Evolutionary conservation across 2,797 vertebrate species (phyloP), one percentile per base, ranked within the genome.

Genomic region (Pristis pectinata): DNA sequence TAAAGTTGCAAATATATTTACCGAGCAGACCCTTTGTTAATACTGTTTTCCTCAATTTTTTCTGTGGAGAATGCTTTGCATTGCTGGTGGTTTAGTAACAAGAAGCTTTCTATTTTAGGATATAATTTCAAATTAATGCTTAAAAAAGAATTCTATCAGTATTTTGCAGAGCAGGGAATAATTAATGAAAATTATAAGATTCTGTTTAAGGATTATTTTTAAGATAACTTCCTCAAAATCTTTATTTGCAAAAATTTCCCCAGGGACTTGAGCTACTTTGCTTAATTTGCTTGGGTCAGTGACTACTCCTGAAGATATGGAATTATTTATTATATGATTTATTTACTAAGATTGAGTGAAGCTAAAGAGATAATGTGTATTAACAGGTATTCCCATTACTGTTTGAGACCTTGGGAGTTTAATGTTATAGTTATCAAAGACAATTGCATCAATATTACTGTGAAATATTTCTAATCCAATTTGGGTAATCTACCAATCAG

Each of bases 321-420:
- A 22, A 30, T 93, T n/a, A n/a, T n/a, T n/a, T n/a, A 3, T 22
- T 93, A 37, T 64, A 93, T 93, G 91, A 93, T 30, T 93, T 93
- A 72, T 44, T 89, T 49, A 72, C 3, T 93, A 72, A 41, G 64
- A 24, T 93, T 72, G 41, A 93, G 67, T 72, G 41, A 2, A 30
- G 37, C 37, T 70, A 72, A 93, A 44, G 22, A 24, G 64, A 72
- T 49, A 61, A 61, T 89, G 15, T 72, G 24, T 70, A 93, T 93
- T 72, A 44, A 41, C 64, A 72, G 67, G 44, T 93, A 30, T 93
- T 70, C 19, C 19, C 22, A 93, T 59, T 89, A 61, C 4, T 93
- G 64, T 13, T 37, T 93, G 64, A 72, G 67, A 49, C 41, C 91
- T 49, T n/a, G 17, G 91, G 37, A 49, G 22, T 70, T 49, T 72